Evolutionary conservation across 2,888 invertebrate genomes (phyloP).

Genomic region (Capitulum mitella): DNA sequence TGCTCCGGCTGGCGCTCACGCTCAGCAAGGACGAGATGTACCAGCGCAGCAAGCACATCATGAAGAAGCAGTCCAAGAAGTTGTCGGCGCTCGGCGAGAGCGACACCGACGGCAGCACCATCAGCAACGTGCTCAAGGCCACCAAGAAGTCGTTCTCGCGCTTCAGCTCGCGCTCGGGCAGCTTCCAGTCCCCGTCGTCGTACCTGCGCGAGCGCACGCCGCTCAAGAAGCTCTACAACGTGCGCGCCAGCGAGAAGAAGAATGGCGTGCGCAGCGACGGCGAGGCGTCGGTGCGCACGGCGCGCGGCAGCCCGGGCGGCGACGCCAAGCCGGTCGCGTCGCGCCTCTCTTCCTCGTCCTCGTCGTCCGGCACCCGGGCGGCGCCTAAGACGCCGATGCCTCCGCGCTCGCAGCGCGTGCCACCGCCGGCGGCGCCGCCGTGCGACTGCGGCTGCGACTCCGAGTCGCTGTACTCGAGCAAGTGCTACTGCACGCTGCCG

Average conservation of each 20-base stretch:
- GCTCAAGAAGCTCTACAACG: slow-evolving; percentile 31
- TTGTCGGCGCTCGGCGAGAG: slow-evolving; percentile 29
- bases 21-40: slow-evolving; percentile 87
- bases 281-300: neutral
- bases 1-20: slow-evolving; percentile 76
- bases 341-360: neutral
- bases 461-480: slow-evolving; percentile 65
- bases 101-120: slow-evolving; percentile 35
- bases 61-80: slow-evolving; percentile 63
- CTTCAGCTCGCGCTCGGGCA: slow-evolving; percentile 36
- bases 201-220: slow-evolving; percentile 33
- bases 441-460: slow-evolving; percentile 77
- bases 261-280: slow-evolving; percentile 1
- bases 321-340: neutral
- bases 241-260: slow-evolving; percentile 7
- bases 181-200: slow-evolving; percentile 29
- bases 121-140: slow-evolving; percentile 36
- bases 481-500: slow-evolving; percentile 69
- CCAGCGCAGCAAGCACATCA: slow-evolving; percentile 79
- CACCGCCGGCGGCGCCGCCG: neutral
- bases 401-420: neutral
- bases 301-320: neutral
- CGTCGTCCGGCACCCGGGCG: neutral
- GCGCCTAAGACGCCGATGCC: slow-evolving; percentile 22
- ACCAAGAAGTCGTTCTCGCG: slow-evolving; percentile 38